phyloP scores from a whole-genome alignment of 1,140 invertebrate genomes.

The Diplogasteroides magnus region DNA sequence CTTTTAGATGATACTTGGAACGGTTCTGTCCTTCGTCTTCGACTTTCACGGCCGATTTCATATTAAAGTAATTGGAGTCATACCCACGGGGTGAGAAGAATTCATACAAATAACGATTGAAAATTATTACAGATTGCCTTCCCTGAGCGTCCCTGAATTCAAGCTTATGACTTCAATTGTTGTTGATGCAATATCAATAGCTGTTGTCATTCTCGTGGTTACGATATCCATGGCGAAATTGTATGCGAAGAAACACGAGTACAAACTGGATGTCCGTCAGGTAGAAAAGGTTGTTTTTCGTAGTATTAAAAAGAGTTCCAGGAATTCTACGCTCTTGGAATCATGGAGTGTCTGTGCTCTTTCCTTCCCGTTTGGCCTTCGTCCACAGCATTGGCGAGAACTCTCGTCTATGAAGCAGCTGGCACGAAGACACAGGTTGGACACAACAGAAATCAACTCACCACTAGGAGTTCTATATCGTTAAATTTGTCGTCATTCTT shows the following conservation, averaged over 20 bases:
- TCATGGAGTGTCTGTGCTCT: slow-evolving; percentile 17
- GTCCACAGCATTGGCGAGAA: slow-evolving; percentile 24
- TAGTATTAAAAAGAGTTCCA: slow-evolving; percentile 14
- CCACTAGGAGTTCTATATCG: no score
- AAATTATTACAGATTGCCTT: slow-evolving; percentile 38
- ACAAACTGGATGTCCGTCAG: slow-evolving; percentile 61
- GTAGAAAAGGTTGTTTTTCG: slow-evolving; percentile 32
- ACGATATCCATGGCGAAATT: slow-evolving; percentile 62
- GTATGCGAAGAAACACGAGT: slow-evolving; percentile 61
- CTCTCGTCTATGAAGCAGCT: slow-evolving; percentile 23
- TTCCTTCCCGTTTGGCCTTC: slow-evolving; percentile 28
- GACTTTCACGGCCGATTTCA: slow-evolving; percentile 53
- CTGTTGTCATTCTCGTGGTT: slow-evolving; percentile 61
- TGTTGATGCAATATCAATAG: slow-evolving; percentile 56
- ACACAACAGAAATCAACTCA: no score
- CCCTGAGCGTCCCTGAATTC: slow-evolving; percentile 46
- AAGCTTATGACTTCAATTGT: slow-evolving; percentile 39
- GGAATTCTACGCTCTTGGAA: slow-evolving; percentile 32
- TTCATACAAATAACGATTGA: not conserved
- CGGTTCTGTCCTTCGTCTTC: slow-evolving; percentile 56
- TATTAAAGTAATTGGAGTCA: slow-evolving; percentile 57
- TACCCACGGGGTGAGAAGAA: slow-evolving; percentile 57
- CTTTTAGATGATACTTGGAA: slow-evolving; percentile 48
- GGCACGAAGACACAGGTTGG: slow-evolving; percentile 29
- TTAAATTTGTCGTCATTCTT: no score